These are phyloP conservation scores for Mirza zaza DNA, from an alignment of 2,113 vertebrate species.

Conservation along the genomic window DNA sequence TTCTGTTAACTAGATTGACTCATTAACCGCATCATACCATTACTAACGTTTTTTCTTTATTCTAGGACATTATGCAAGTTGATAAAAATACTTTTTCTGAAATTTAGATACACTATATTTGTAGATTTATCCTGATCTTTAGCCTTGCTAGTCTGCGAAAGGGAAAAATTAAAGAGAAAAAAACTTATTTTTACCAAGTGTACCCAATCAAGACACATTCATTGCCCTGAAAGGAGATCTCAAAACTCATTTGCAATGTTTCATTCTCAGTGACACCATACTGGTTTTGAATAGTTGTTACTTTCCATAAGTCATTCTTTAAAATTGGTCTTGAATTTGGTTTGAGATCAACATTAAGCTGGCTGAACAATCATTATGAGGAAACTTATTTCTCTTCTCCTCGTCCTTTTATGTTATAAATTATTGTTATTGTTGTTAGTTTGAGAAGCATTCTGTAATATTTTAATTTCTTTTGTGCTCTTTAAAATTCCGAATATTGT, in stretches of 20 bases:
- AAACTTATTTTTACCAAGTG: neutral
- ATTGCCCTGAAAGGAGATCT: neutral
- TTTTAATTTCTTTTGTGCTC: neutral
- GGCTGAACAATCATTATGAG: neutral
- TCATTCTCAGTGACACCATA: neutral
- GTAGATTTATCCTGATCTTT: neutral
- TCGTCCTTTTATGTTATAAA: neutral
- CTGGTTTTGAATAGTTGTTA: neutral
- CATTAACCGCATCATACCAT: neutral
- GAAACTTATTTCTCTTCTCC: neutral
- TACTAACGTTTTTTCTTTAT: neutral
- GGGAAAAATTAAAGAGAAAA: neutral
- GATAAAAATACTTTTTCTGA: neutral
- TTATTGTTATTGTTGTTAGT: neutral
- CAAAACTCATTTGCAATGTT: neutral
- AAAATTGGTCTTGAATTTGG: neutral
- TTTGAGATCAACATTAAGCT: neutral
- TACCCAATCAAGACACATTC: neutral
- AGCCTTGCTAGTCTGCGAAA: neutral
- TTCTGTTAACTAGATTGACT: neutral
- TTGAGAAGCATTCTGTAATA: neutral
- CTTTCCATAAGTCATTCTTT: neutral
- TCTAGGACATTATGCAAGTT: neutral
- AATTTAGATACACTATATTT: neutral
- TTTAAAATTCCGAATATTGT: neutral